phyloP scores from a whole-genome alignment of 2,888 invertebrate genomes.

The Rotaria macrura region DNA sequence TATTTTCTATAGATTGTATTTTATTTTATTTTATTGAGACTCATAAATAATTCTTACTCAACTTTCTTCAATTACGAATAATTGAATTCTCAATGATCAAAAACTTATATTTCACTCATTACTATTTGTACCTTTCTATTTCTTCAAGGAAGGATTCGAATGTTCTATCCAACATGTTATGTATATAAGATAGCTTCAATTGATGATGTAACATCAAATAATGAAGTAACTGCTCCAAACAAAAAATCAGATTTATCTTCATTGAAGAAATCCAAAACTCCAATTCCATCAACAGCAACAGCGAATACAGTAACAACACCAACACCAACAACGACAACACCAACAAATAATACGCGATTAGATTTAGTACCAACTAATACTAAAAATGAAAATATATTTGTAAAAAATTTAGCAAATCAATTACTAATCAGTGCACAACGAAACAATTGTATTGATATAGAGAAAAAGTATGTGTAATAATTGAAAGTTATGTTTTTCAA shows the following conservation, averaged over 20 bases:
- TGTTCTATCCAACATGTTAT: conserved; percentile 20
- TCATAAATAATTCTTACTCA: no score
- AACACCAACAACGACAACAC: neutral
- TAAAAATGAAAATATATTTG: neutral
- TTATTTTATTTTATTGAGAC: no score
- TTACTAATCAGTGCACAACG: conserved; percentile 2
- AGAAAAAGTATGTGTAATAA: neutral
- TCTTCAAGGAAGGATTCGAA: neutral
- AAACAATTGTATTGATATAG: conserved; percentile 14
- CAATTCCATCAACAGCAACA: neutral
- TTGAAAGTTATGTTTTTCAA: no score
- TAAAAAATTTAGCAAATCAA: neutral
- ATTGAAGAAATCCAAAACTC: neutral
- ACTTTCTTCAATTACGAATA: no score
- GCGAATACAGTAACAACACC: neutral
- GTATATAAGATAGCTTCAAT: neutral
- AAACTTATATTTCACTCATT: no score
- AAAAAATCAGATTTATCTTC: neutral
- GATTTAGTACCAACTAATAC: neutral
- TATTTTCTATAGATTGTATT: no score
- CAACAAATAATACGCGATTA: neutral
- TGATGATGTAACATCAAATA: neutral
- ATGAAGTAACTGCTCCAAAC: neutral
- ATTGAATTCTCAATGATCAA: no score
- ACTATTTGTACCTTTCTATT: neutral